Conservation (phyloP, 2,113 vertebrate species). For the Pelecanoides urinatrix region DNA sequence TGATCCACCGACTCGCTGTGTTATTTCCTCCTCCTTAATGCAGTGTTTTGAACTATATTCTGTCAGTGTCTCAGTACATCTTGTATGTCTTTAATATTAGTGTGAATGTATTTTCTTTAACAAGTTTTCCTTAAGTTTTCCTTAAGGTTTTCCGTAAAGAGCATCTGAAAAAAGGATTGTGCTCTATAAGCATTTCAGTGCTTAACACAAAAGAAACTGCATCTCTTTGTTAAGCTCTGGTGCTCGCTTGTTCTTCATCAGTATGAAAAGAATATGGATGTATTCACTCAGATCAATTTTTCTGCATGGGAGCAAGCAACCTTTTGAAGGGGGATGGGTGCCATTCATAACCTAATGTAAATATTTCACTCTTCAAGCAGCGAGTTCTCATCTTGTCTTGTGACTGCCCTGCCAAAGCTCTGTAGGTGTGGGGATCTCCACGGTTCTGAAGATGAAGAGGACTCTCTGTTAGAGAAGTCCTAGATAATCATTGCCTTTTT, state of each 20-base stretch:
- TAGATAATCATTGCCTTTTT: slow-evolving; percentile 20
- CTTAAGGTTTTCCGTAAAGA: not conserved
- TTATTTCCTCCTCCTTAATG: slow-evolving; percentile 36
- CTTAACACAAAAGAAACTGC: slow-evolving; percentile 13
- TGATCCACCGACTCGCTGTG: slow-evolving; percentile 34
- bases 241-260: slow-evolving; percentile 29
- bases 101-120: slow-evolving; percentile 58
- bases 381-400: slow-evolving; percentile 27
- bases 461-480: slow-evolving; percentile 30
- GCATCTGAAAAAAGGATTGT: slow-evolving; percentile 24
- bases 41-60: slow-evolving; percentile 41
- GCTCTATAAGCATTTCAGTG: slow-evolving; percentile 2
- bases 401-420: slow-evolving; percentile 25
- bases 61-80: slow-evolving; percentile 59
- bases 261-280: not conserved
- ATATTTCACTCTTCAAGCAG: not conserved
- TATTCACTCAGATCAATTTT: slow-evolving; percentile 35
- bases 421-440: not conserved
- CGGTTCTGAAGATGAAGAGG: slow-evolving; percentile 26
- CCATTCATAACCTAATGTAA: not conserved
- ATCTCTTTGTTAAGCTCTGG: slow-evolving; percentile 28
- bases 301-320: slow-evolving; percentile 7
- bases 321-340: slow-evolving; percentile 6
- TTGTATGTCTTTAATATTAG: slow-evolving; percentile 49
- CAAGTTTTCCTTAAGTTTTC: not conserved